Evolutionary conservation across 2,888 invertebrate genomes (phyloP).

Genomic region (Amblyjoppa proteus): DNA sequence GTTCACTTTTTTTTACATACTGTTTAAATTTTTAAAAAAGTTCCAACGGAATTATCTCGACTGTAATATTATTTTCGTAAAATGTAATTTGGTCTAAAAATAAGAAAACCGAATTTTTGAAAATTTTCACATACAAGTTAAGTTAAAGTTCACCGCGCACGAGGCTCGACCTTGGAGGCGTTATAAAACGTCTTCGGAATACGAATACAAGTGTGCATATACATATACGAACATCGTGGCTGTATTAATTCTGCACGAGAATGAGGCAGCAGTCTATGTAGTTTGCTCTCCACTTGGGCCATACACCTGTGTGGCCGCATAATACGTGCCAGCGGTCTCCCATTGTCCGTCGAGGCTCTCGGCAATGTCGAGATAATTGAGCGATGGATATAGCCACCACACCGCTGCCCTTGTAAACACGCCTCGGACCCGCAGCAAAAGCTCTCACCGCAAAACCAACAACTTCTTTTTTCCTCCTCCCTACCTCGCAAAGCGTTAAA

Average conservation of each 20-base stretch:
- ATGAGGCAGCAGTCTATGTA: neutral
- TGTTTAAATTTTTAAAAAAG: no score
- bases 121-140: no score
- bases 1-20: no score
- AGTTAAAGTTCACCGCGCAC: neutral
- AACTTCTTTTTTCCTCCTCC: neutral
- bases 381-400: conserved; percentile 43
- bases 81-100: no score
- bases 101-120: no score
- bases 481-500: neutral
- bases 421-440: conserved; percentile 18
- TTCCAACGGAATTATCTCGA: no score
- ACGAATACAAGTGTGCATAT: neutral
- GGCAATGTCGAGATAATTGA: conserved; percentile 56
- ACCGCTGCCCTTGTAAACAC: conserved; percentile 31
- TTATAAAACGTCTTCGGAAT: neutral
- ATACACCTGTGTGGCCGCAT: neutral
- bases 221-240: neutral
- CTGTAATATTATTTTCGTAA: no score
- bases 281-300: conserved; percentile 3
- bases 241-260: conserved; percentile 11
- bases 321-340: conserved; percentile 27
- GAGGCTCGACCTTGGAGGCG: neutral
- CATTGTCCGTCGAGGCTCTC: conserved; percentile 30
- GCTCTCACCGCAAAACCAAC: conserved; percentile 17